These are phyloP conservation scores for Euura saliciscinereae DNA, from an alignment of 1,140 invertebrate species.

Conservation along the genomic window DNA sequence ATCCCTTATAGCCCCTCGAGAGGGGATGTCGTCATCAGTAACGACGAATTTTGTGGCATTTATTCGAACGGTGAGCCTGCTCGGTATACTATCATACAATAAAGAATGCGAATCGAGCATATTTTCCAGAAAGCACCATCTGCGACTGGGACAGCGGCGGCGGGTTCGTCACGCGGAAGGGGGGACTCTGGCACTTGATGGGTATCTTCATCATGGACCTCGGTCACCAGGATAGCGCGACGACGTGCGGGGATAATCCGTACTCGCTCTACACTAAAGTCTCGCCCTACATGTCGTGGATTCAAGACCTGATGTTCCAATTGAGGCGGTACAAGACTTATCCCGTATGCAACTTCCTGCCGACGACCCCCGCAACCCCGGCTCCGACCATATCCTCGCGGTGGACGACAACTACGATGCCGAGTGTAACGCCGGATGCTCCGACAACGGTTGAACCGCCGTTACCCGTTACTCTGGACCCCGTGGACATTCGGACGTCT, in stretches of 20 bases:
- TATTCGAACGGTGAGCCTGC: conserved; percentile 49
- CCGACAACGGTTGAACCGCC: background rate
- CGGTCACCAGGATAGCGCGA: conserved; percentile 29
- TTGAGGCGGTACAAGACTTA: conserved; percentile 32
- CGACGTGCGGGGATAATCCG: conserved; percentile 38
- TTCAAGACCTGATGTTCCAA: conserved; percentile 42
- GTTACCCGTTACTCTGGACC: background rate
- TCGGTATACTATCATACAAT: background rate
- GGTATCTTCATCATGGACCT: conserved; percentile 53
- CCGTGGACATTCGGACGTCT: background rate
- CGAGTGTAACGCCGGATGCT: too few relatives aligned
- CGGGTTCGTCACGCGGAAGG: conserved; percentile 45
- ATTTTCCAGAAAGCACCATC: conserved; percentile 47
- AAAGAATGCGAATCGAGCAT: background rate
- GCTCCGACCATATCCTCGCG: background rate
- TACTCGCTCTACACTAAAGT: conserved; percentile 53
- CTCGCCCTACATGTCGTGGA: conserved; percentile 46
- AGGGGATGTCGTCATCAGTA: conserved; percentile 39
- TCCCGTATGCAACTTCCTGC: background rate
- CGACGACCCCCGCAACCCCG: background rate
- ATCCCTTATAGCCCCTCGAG: conserved; percentile 18
- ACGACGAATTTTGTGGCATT: conserved; percentile 55
- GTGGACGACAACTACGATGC: background rate
- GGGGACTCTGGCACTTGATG: conserved; percentile 45
- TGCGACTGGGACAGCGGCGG: conserved; percentile 57